Evolutionary conservation across 2,888 invertebrate genomes (phyloP), one percentile per base, ranked within the genome.

Genomic region (Tinea trinotella): DNA sequence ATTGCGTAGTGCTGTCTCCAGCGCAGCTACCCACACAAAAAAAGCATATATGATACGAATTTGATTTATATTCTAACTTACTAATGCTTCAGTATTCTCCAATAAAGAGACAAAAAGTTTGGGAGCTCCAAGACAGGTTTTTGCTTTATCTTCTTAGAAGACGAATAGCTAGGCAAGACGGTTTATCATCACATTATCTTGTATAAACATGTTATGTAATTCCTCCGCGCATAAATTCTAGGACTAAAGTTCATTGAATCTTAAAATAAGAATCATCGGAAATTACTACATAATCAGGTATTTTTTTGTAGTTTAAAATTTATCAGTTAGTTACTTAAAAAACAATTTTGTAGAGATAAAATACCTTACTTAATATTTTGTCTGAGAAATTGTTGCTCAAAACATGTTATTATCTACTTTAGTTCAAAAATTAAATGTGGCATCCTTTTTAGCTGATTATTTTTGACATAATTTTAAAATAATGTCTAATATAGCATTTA

Each of bases 181-280:
- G 40, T 40, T 40, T 40, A 40, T 40, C 40, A 40, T 40, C 40
- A 40, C 7, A 4, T 30, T 40, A 40, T 40, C 40, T 40, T 40
- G 15, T 40, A 15, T 40, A 40, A 15, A 40, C 40, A 40, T 13
- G 13, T 40, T 40, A 40, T 15, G 40, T 40, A 40, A 40, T 40
- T 40, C 15, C 15, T 15, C 40, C 6, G 13, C 40, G 15, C 30
- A 40, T 13, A 40, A 40, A 40, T 40, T 40, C 7, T 40, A 15
- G 40, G 40, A 40, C 40, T 40, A 40, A 40, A 40, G 40, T 40
- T 40, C 40, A 40, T 40, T 40, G 40, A 40, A 40, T 40, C 40
- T n/a, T 7, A 13, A 15, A 40, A 40, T 30, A 30, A 30, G 2
- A 7, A 30, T n/a, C n/a, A n/a, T n/a, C n/a, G n/a, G n/a, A n/a